phyloP scores from a whole-genome alignment of 2,797 vertebrate species.

The Ctenopoma kingsleyae region DNA sequence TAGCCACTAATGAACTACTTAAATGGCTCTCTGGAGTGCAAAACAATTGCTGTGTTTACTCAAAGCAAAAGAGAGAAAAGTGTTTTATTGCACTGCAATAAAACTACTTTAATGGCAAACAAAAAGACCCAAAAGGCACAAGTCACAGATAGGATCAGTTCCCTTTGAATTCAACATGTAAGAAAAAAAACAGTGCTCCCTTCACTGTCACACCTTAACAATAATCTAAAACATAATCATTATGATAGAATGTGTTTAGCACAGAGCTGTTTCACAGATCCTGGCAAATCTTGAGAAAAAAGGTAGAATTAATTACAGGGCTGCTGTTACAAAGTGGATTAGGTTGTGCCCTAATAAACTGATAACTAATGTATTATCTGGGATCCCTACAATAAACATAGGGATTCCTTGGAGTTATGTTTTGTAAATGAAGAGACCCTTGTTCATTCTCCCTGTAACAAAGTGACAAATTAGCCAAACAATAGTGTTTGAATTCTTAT shows the following conservation, averaged over 20 bases:
- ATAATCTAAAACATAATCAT: background rate
- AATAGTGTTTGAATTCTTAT: conserved; percentile 91
- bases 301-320: background rate
- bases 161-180: background rate
- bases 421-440: conserved; percentile 80
- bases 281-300: background rate
- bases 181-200: background rate
- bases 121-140: conserved; percentile 30
- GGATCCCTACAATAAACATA: conserved; percentile 41
- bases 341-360: conserved; percentile 17
- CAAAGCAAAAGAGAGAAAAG: conserved; percentile 67
- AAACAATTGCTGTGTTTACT: conserved; percentile 81
- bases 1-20: conserved; percentile 88
- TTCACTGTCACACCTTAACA: background rate
- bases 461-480: conserved; percentile 90
- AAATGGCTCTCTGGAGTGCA: conserved; percentile 83
- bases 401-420: conserved; percentile 59
- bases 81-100: conserved; percentile 54
- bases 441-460: conserved; percentile 82
- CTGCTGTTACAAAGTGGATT: background rate
- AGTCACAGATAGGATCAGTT: conserved; percentile 7
- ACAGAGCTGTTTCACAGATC: conserved; percentile 1
- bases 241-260: background rate
- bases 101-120: conserved; percentile 42
- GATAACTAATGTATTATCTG: conserved; percentile 33